phyloP scores from a whole-genome alignment of 2,888 invertebrate genomes.

The Nemotelus pantherinus region DNA sequence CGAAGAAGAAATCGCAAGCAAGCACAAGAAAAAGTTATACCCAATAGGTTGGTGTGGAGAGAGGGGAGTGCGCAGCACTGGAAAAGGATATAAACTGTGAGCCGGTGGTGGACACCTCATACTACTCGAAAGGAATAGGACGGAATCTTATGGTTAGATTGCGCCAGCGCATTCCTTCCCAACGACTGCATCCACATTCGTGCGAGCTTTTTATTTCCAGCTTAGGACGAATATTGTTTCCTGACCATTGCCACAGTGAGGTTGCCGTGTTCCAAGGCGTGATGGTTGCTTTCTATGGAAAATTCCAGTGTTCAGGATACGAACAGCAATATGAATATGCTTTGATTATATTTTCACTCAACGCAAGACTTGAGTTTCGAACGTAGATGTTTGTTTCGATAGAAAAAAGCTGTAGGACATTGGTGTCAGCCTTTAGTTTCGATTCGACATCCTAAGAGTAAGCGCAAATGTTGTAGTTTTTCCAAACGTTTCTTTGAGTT shows the following conservation, averaged over 20 bases:
- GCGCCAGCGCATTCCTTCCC: slow-evolving; percentile 34
- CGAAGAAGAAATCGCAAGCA: slow-evolving; percentile 34
- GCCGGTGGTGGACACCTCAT: slow-evolving; percentile 4
- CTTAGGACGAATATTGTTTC: slow-evolving; percentile 13
- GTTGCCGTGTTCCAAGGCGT: neutral
- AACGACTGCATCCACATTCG: slow-evolving; percentile 6
- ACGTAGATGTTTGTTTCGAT: slow-evolving; percentile 29
- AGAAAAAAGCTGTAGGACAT: slow-evolving; percentile 53
- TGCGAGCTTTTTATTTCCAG: slow-evolving; percentile 24
- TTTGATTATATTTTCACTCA: neutral
- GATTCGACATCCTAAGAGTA: slow-evolving; percentile 51
- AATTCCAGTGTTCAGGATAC: slow-evolving; percentile 15
- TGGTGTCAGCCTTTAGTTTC: slow-evolving; percentile 53
- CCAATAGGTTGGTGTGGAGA: slow-evolving; percentile 1
- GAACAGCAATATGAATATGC: neutral
- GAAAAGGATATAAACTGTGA: neutral
- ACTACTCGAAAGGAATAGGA: slow-evolving; percentile 1
- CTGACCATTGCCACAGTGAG: slow-evolving; percentile 4
- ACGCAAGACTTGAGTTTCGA: slow-evolving; percentile 22
- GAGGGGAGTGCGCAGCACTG: neutral
- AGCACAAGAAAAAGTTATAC: slow-evolving; percentile 39
- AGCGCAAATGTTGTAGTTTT: slow-evolving; percentile 19
- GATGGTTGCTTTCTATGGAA: neutral
- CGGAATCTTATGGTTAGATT: neutral
- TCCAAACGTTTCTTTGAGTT: too few relatives aligned